Evolutionary conservation across 2,113 vertebrate species (phyloP).

Genomic region (Boulengeromyrus knoepffleri): DNA sequence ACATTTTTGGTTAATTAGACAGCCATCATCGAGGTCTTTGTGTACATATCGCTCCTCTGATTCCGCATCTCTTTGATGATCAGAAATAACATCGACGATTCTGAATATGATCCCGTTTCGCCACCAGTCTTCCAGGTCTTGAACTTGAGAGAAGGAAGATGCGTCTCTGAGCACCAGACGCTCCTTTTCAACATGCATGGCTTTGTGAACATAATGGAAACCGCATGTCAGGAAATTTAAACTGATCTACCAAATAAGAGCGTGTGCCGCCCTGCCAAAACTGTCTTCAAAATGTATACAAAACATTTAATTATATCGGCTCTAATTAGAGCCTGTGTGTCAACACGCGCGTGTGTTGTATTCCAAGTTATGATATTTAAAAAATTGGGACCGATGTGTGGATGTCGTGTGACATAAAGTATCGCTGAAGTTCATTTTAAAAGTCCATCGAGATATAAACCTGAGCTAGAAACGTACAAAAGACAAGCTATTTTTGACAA

Average conservation of each 20-base stretch:
- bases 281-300: slow-evolving; percentile 15
- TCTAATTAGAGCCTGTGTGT: slow-evolving; percentile 44
- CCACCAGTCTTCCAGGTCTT: neutral
- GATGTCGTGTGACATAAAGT: neutral
- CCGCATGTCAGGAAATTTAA: slow-evolving; percentile 39
- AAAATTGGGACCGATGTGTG: slow-evolving; percentile 35
- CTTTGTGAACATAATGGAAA: slow-evolving; percentile 31
- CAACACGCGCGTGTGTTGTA: neutral
- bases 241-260: slow-evolving; percentile 30
- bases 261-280: neutral
- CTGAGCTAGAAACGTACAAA: neutral
- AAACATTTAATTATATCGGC: slow-evolving; percentile 39
- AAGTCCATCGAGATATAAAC: neutral
- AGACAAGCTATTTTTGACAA: neutral
- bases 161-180: neutral
- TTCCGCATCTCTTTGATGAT: neutral
- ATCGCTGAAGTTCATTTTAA: neutral
- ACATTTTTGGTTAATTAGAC: neutral
- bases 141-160: neutral
- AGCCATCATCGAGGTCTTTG: neutral
- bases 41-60: neutral
- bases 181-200: neutral
- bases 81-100: neutral
- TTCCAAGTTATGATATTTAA: slow-evolving; percentile 33
- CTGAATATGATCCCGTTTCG: neutral